Conservation (phyloP, 2,797 vertebrate genomes). For the Microchirus variegatus region DNA sequence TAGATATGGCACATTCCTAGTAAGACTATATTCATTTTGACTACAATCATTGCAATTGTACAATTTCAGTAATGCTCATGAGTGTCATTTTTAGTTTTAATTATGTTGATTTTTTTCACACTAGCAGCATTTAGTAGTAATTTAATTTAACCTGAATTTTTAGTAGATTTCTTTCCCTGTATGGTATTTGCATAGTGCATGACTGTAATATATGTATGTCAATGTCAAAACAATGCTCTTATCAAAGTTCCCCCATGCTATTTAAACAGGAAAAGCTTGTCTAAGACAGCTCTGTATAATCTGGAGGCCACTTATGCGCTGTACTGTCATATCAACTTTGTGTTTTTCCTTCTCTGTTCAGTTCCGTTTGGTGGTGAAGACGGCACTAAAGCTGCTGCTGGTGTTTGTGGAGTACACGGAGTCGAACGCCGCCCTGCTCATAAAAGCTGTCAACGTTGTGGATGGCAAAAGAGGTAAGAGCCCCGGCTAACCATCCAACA, state of each 20-base stretch:
- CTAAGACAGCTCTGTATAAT: not conserved
- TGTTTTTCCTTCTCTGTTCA: conserved; percentile 49
- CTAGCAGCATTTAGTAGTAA: not conserved
- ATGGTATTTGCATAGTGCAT: not conserved
- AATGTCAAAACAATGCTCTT: conserved; percentile 23
- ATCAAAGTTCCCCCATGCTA: conserved; percentile 30
- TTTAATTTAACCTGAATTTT: too few species aligned
- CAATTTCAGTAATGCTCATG: not conserved
- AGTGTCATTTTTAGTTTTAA: conserved; percentile 19
- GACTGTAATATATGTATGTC: not conserved
- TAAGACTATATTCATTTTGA: not conserved
- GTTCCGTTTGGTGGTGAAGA: conserved; percentile 98
- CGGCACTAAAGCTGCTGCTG: conserved; percentile 92
- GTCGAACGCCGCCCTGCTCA: conserved; percentile 88
- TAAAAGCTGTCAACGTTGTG: conserved; percentile 86
- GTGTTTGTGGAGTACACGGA: conserved; percentile 98
- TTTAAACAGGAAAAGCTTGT: conserved; percentile 43
- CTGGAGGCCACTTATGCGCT: not conserved
- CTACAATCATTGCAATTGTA: not conserved
- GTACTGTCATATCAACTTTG: conserved; percentile 18
- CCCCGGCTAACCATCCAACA: not conserved
- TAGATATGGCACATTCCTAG: conserved; percentile 3
- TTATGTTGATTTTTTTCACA: conserved; percentile 12
- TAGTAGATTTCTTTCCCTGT: not conserved
- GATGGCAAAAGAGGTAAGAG: conserved; percentile 89